phyloP scores from a whole-genome alignment of 2,797 vertebrate genomes.

The Caiman crocodilus region DNA sequence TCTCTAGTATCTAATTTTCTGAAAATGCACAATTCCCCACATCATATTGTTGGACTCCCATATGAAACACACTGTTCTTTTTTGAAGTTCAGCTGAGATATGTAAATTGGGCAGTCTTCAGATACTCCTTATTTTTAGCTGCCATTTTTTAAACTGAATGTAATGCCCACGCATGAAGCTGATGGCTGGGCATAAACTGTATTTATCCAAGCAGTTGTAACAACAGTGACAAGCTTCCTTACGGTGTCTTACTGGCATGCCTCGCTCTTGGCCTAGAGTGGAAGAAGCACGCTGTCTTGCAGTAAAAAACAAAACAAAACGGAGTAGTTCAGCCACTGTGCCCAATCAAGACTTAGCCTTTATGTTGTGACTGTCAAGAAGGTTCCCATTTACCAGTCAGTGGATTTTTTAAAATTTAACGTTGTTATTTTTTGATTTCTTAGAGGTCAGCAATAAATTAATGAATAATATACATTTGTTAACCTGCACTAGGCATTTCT shows the following conservation, averaged over 20 bases:
- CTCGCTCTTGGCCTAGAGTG: neutral
- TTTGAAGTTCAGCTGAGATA: neutral
- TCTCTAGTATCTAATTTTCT: neutral
- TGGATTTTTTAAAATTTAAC: neutral
- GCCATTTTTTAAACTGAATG: neutral
- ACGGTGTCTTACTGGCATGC: neutral
- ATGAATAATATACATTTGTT: no score
- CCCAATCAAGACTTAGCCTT: neutral
- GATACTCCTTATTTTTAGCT: neutral
- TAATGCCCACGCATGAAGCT: neutral
- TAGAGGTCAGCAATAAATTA: neutral
- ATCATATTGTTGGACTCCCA: no score
- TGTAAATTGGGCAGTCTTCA: neutral
- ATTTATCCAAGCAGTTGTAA: neutral
- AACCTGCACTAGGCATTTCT: neutral
- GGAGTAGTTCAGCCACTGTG: no score
- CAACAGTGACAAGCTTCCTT: neutral
- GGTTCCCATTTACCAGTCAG: neutral
- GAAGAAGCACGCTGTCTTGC: neutral
- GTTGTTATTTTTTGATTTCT: rapidly evolving
- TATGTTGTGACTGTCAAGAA: neutral
- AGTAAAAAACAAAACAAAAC: no score
- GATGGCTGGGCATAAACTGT: neutral
- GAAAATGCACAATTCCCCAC: neutral
- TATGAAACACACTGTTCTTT: neutral